Base-by-base conservation (phyloP, 1,140 invertebrate species). In the Leptinotarsa texana region DNA sequence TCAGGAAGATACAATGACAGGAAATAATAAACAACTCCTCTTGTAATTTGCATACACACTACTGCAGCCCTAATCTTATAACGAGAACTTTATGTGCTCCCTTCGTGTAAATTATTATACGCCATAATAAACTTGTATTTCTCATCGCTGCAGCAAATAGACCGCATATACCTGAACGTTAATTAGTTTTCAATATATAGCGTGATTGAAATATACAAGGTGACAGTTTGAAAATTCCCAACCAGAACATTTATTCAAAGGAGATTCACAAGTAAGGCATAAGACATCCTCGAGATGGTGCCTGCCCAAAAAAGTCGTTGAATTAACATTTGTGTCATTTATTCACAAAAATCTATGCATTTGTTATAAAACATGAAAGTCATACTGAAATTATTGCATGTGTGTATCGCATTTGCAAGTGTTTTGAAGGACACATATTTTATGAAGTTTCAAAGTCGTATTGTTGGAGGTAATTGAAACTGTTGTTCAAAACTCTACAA, bases 1-100 rank as follows among this genome's bases (percentile, higher is more conserved):
- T 51, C 69, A 70, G 48, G 21, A 48, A 27, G 24, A n/a, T 57
- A 57, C 21, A 70, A 33, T 70, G 69, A 70, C 69, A 70, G 69
- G 69, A 70, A 70, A 70, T 70, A 70, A 70, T 70, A 70, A 70
- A 70, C 69, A 70, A 70, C 69, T 70, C 51, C 69, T 70, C 49
- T 48, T 11, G 33, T 61, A 70, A 70, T 70, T 70, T 70, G 69
- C 69, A 70, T 70, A 70, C 51, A 70, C 69, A 57, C 21, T 33
- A 70, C 48, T 70, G 69, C 48, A 70, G 24, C 69, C 69, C 69
- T 70, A 70, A 70, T 22, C 49, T 70, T 57, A 61, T 70, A 70
- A 70, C 22, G 21, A 61, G 69, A 70, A 70, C n/a, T 51, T 70
- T 49, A 47, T 70, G 69, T 70, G 69, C 22, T 70, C 18, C 21